Evolutionary conservation across 2,113 vertebrate genomes (phyloP).

Genomic region (Ophthalmolycus amberensis): DNA sequence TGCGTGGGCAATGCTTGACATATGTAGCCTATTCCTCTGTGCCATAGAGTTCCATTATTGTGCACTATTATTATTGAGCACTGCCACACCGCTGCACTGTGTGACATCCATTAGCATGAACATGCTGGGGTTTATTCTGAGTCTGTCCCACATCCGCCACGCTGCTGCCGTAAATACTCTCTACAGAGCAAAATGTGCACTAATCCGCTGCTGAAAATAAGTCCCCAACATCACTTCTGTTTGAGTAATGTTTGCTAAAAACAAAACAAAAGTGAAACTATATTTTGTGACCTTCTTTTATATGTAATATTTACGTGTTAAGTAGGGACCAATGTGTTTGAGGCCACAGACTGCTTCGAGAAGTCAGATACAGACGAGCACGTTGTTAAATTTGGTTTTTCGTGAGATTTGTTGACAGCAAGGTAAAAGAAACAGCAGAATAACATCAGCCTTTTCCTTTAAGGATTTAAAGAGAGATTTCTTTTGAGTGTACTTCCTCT

Average conservation of each 20-base stretch:
- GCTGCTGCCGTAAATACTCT: no score
- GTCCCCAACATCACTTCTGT: not conserved
- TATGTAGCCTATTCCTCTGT: no score
- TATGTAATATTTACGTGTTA: not conserved
- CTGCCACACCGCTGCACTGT: no score
- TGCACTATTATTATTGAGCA: no score
- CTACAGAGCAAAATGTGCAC: no score
- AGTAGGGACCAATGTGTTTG: not conserved
- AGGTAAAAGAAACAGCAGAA: not conserved
- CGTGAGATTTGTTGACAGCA: not conserved
- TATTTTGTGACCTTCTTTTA: not conserved
- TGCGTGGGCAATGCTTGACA: no score
- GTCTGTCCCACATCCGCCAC: no score
- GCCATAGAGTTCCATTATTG: no score
- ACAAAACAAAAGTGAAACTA: not conserved
- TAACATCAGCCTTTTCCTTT: not conserved
- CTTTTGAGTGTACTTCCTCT: not conserved
- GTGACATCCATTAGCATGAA: not conserved
- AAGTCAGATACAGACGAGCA: not conserved
- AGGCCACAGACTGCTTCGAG: not conserved
- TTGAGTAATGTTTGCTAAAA: not conserved
- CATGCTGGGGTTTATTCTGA: not conserved
- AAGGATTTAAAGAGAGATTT: not conserved
- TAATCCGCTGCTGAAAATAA: no score
- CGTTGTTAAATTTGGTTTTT: not conserved